These are phyloP conservation scores for Zoanthus sociatus DNA, from an alignment of 92 coral and sea anemone species.

Conservation along the genomic window DNA sequence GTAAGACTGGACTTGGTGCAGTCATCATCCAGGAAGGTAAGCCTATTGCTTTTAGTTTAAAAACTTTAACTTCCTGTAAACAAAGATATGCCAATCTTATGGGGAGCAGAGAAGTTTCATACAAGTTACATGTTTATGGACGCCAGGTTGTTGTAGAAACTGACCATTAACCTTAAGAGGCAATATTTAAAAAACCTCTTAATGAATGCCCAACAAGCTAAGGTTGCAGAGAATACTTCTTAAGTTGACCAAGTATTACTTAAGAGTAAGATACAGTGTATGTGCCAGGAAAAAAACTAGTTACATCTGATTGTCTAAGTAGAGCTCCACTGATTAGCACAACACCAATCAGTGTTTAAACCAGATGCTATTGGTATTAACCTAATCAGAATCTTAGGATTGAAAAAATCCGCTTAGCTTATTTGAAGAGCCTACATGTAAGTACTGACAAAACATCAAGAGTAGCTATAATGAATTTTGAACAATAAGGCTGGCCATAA, in stretches of 20 bases:
- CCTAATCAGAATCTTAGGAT: constrained; percentile 42
- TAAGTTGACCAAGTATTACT: constrained; percentile 61
- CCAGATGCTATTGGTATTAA: constrained; percentile 53
- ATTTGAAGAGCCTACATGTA: neutral
- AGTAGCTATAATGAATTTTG: no score
- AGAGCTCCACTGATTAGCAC: constrained; percentile 55
- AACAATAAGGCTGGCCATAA: no score
- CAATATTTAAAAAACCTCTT: neutral
- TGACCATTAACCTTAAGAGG: no score
- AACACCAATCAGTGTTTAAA: constrained; percentile 4
- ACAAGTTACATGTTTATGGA: constrained; percentile 31
- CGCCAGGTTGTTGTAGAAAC: neutral
- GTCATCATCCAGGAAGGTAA: constrained; percentile 56
- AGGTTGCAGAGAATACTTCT: constrained; percentile 55
- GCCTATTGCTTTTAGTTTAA: constrained; percentile 61
- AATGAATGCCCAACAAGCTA: constrained; percentile 51
- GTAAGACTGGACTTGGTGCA: constrained; percentile 58
- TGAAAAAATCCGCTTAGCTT: constrained; percentile 23
- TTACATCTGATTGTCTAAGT: constrained; percentile 63
- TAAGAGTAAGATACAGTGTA: constrained; percentile 33
- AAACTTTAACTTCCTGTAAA: constrained; percentile 55
- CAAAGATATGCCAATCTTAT: constrained; percentile 59
- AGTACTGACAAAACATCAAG: neutral
- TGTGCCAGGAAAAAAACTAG: constrained; percentile 63
- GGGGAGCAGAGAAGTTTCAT: constrained; percentile 34